phyloP scores from a whole-genome alignment of 2,888 invertebrate species.

The Lissonota sp. region DNA sequence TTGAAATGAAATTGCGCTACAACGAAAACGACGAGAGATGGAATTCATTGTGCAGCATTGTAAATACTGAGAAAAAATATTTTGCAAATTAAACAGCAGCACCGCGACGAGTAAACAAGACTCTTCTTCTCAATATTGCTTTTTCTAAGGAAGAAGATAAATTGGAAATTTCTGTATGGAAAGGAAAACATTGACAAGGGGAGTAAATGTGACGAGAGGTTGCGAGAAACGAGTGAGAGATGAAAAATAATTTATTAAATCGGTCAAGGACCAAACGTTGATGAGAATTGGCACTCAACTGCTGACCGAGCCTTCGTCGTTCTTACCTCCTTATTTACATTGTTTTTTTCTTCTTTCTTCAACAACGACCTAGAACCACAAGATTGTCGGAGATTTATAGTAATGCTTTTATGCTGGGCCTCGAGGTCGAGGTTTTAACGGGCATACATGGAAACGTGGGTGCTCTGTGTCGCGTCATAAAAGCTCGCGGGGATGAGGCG shows the following conservation, averaged over 20 bases:
- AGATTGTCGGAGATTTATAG: conserved; percentile 30
- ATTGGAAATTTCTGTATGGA: too few species aligned
- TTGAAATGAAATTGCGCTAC: too few species aligned
- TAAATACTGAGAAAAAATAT: too few species aligned
- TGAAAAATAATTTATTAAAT: background rate
- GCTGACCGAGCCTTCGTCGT: too few species aligned
- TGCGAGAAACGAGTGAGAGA: background rate
- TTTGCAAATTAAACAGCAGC: too few species aligned
- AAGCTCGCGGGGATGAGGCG: conserved; percentile 8
- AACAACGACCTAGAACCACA: background rate
- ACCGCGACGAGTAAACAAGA: too few species aligned
- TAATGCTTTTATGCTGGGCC: conserved; percentile 42
- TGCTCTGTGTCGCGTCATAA: conserved; percentile 34
- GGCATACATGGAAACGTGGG: conserved; percentile 31
- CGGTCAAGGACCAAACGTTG: too few species aligned
- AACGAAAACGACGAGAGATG: too few species aligned
- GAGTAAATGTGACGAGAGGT: background rate
- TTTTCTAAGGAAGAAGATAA: background rate
- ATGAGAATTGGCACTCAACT: too few species aligned
- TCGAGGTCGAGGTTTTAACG: conserved; percentile 47
- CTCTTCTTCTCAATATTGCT: too few species aligned
- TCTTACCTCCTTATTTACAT: background rate
- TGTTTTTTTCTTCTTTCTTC: background rate
- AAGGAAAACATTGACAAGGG: background rate
- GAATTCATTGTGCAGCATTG: too few species aligned